Base-by-base conservation (phyloP, 1,140 invertebrate genomes). In the Zaprionus taronus region DNA sequence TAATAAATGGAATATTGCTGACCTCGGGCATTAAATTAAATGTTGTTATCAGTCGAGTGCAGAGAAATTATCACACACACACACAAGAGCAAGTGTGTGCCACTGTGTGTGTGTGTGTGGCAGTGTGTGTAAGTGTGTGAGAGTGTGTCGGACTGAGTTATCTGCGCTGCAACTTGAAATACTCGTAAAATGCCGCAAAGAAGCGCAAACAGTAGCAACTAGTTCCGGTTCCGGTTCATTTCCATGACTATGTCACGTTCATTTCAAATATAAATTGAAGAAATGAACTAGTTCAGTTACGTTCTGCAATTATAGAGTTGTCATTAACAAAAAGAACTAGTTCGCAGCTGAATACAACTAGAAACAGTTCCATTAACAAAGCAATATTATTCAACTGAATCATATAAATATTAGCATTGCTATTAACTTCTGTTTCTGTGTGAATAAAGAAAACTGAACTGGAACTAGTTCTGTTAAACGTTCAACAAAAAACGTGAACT, bases 21-120 rank as follows among this genome's bases (percentile, higher is more conserved):
- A 92, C 91, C 91, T 92, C 91, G 91, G 91, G 91, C 90, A 92
- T 92, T 92, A 92, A 92, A 92, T 92, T 92, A 92, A 92, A 92
- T 91, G 91, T 90, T 92, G 91, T 92, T 92, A 92, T 92, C 91
- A 92, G 91, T 80, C 79, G 90, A 86, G 80, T 92, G 92, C 91
- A 91, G 91, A 81, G 77, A 91, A 91, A 92, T 92, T 92, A 92
- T 92, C 91, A 91, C 51, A 73, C 47, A 44, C 47, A 44, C 69
- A 57, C 72, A 68, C 63, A 63, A 31, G 47, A 4, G 56, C 28
- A 72, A 41, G 14, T 41, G 4, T 15, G 14, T n/a, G 38, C 38
- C 12, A 49, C 7, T n/a, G 6, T 47, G 41, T 47, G 41, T 44
- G 41, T 17, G 41, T 17, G 41, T 17, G 41, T n/a, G 41, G 17